Percentiles rank a stretch among this genome's conserved stretches.
Conservation (phyloP, 2,113 vertebrate species). For the Odontesthes bonariensis region DNA sequence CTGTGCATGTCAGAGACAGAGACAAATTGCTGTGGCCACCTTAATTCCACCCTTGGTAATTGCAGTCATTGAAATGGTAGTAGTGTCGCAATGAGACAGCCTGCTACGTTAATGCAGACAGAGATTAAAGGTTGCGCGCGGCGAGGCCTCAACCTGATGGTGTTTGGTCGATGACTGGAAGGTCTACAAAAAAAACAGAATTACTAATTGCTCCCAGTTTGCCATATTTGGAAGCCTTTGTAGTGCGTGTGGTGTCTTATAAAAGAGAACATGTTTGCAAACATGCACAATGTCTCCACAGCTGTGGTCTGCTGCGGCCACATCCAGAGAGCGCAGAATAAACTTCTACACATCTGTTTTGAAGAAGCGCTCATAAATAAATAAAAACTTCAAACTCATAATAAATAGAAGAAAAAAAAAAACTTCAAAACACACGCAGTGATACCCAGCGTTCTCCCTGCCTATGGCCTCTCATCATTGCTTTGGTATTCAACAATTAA, state of each 20-base stretch:
- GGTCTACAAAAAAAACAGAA: conserved; percentile 34
- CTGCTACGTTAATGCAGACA: conserved; percentile 38
- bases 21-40: conserved; percentile 61
- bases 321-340: conserved; percentile 53
- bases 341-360: conserved; percentile 61
- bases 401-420: conserved; percentile 19
- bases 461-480: conserved; percentile 52
- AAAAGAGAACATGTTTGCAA: conserved; percentile 56
- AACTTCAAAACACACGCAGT: conserved; percentile 53
- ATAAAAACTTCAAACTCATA: conserved; percentile 61
- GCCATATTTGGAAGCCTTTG: conserved; percentile 59
- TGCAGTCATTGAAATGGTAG: conserved; percentile 66
- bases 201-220: conserved; percentile 46
- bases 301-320: conserved; percentile 43
- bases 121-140: conserved; percentile 55
- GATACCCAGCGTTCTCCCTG: conserved; percentile 33
- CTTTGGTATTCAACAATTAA: conserved; percentile 69
- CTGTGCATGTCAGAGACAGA: conserved; percentile 32
- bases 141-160: conserved; percentile 42
- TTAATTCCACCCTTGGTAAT: conserved; percentile 73
- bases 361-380: conserved; percentile 61
- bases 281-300: conserved; percentile 56
- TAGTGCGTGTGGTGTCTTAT: conserved; percentile 48
- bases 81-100: conserved; percentile 54
- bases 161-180: conserved; percentile 42